Evolutionary conservation across 1,140 invertebrate species (phyloP).

Genomic region (Drosophila ogumai): DNA sequence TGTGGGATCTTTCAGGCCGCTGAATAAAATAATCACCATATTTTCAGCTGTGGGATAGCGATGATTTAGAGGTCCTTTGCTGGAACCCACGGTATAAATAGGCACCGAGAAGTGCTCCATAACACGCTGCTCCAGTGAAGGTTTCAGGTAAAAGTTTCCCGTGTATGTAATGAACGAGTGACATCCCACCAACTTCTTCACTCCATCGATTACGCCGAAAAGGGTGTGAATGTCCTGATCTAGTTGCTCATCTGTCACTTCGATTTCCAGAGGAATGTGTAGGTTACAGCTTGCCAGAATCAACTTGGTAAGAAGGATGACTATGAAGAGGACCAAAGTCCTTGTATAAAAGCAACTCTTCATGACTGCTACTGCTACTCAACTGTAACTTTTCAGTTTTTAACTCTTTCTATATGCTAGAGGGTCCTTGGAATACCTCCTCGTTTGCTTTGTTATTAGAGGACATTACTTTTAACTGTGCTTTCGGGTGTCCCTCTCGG

Average conservation of each 20-base stretch:
- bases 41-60: neutral
- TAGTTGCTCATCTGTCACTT: neutral
- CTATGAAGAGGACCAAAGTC: neutral
- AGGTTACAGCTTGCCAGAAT: neutral
- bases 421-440: neutral
- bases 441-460: neutral
- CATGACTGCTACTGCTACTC: neutral
- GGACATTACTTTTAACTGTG: neutral
- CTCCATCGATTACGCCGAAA: neutral
- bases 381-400: neutral
- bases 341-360: neutral
- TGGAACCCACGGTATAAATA: neutral
- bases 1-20: slow-evolving; percentile 4
- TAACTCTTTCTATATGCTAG: neutral
- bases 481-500: neutral
- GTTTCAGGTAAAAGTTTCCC: neutral
- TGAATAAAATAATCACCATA: neutral
- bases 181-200: neutral
- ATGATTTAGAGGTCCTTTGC: neutral
- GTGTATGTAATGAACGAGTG: neutral
- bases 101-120: slow-evolving; percentile 5
- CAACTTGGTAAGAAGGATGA: neutral
- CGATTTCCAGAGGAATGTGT: neutral
- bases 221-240: neutral
- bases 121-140: neutral